Conservation (phyloP, 2,888 invertebrate species). For the Dasysyrphus albostriatus region DNA sequence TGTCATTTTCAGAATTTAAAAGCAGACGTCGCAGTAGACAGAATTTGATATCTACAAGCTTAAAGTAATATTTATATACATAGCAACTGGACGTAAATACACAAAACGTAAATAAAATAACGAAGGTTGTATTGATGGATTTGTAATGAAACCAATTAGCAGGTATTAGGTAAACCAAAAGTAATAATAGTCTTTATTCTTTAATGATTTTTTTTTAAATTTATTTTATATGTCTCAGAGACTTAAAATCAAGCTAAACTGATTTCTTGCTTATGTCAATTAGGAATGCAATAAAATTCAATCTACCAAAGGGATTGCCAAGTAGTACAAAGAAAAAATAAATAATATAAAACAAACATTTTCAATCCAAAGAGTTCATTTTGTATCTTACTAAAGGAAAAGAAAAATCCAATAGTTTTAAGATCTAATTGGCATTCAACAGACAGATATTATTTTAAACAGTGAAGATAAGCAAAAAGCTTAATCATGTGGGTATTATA, state of each 20-base stretch:
- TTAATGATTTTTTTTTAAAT: not conserved
- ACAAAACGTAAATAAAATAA: no score
- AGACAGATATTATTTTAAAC: not conserved
- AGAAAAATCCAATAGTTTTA: not conserved
- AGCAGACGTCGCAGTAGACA: no score
- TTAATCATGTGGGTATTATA: not conserved
- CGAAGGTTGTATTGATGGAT: no score
- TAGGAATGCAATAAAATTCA: conserved; percentile 28
- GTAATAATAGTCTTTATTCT: no score
- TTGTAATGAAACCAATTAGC: no score
- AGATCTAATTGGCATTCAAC: conserved; percentile 25
- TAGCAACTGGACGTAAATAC: no score
- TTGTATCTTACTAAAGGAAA: not conserved
- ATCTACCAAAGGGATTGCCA: conserved; percentile 36
- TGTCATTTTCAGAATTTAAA: no score
- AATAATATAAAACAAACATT: not conserved
- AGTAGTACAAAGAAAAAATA: conserved; percentile 25
- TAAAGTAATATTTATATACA: no score
- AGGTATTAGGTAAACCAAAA: no score
- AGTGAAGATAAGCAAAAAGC: not conserved
- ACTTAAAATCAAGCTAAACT: conserved; percentile 29
- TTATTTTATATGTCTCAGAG: not conserved
- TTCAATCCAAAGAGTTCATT: conserved; percentile 22
- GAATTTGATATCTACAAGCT: no score
- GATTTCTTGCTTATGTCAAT: conserved; percentile 46